A percentile compares a stretch with the other conserved stretches of the same genome.
phyloP scores from a whole-genome alignment of 2,888 invertebrate species.

The Hyposoter didymator region DNA sequence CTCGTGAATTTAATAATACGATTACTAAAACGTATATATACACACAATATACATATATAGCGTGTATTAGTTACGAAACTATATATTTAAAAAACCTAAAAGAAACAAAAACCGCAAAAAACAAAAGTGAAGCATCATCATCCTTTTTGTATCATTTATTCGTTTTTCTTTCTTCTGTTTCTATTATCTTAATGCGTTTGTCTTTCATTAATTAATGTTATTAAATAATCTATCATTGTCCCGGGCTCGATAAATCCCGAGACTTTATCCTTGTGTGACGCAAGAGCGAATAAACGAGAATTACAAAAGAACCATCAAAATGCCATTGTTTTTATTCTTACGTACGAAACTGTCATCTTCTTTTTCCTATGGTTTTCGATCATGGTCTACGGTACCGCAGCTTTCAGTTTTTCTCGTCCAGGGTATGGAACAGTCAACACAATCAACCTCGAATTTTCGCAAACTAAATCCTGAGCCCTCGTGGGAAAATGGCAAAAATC shows the following conservation, averaged over 20 bases:
- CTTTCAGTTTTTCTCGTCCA: background rate
- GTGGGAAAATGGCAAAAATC: no score
- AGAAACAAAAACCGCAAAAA: conserved; percentile 32
- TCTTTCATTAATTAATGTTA: conserved; percentile 82
- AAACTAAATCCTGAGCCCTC: no score
- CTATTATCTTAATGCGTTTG: conserved; percentile 83
- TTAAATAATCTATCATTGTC: conserved; percentile 77
- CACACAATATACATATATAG: conserved; percentile 63
- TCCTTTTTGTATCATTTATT: conserved; percentile 83
- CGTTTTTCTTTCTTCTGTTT: conserved; percentile 77
- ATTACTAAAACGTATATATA: conserved; percentile 59
- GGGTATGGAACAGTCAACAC: background rate
- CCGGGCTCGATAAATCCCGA: conserved; percentile 75
- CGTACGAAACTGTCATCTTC: background rate
- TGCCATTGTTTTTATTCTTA: conserved; percentile 29
- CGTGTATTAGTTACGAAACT: conserved; percentile 73
- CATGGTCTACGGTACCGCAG: background rate
- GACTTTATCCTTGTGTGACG: conserved; percentile 62
- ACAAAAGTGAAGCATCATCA: conserved; percentile 78
- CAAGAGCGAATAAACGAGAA: conserved; percentile 67
- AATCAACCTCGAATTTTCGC: no score
- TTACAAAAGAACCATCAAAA: conserved; percentile 66
- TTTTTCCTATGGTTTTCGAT: background rate
- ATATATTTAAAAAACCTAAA: conserved; percentile 64
- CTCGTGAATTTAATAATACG: conserved; percentile 63